These are phyloP conservation scores for Lepus townsendii DNA, from an alignment of 2,797 vertebrate species.

Conservation along the genomic window DNA sequence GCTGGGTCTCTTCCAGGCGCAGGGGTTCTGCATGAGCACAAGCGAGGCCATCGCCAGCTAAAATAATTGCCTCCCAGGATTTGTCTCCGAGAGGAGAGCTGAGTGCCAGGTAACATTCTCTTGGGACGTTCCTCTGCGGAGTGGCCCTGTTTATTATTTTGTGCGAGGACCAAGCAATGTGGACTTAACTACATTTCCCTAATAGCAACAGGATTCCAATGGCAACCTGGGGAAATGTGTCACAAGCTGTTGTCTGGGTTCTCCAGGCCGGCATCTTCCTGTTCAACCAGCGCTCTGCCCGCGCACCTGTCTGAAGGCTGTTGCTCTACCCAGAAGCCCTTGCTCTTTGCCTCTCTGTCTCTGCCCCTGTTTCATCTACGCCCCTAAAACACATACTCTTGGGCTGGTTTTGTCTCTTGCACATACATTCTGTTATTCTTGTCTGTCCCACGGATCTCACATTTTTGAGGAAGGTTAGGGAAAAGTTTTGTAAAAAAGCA, in stretches of 20 bases:
- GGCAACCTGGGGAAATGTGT: neutral
- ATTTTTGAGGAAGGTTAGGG: neutral
- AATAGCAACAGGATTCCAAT: neutral
- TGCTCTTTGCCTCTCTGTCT: fast-evolving
- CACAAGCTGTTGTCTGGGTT: neutral
- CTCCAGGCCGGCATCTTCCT: neutral
- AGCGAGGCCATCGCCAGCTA: fast-evolving
- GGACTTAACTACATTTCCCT: neutral
- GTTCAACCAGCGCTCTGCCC: neutral
- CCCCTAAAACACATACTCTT: fast-evolving
- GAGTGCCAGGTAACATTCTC: neutral
- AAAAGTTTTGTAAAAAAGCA: neutral
- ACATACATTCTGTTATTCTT: neutral
- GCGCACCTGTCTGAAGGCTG: neutral
- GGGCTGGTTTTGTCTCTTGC: neutral
- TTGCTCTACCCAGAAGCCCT: neutral
- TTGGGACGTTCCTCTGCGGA: neutral
- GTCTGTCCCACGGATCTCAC: constrained; percentile 26
- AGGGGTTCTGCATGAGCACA: neutral
- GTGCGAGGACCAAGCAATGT: neutral
- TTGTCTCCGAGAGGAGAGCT: neutral
- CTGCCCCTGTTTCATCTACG: neutral
- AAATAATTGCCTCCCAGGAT: neutral
- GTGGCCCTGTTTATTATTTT: neutral
- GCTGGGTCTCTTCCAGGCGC: neutral